phyloP scores from a whole-genome alignment of 2,113 vertebrate genomes.

The Zosterops japonicus region DNA sequence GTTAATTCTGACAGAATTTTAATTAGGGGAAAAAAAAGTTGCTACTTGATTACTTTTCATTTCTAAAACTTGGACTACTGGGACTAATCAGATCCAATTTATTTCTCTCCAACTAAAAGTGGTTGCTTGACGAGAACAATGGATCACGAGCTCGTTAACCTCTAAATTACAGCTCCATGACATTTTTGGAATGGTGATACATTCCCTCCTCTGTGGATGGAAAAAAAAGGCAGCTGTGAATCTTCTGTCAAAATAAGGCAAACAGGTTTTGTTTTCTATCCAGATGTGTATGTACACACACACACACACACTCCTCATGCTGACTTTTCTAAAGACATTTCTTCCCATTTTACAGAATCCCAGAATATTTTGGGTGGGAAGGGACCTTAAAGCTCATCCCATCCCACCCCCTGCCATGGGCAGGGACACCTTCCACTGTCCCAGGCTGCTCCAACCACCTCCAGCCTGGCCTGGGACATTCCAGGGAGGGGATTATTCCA shows the following conservation, averaged over 20 bases:
- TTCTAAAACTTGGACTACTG: slow-evolving; percentile 54
- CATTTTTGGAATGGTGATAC: slow-evolving; percentile 13
- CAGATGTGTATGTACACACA: rapidly evolving
- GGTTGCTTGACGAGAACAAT: slow-evolving; percentile 38
- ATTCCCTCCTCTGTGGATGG: background rate
- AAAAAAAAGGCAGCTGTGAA: background rate
- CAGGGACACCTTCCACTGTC: background rate
- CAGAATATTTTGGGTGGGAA: background rate
- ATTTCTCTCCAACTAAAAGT: slow-evolving; percentile 17
- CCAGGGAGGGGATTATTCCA: background rate
- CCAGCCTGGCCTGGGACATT: background rate
- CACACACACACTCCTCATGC: rapidly evolving
- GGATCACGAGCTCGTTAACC: slow-evolving; percentile 35
- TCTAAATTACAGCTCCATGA: slow-evolving; percentile 24
- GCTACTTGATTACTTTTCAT: slow-evolving; percentile 61
- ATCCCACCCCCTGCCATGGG: background rate
- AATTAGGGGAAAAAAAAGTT: slow-evolving; percentile 49
- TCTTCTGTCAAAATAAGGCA: background rate
- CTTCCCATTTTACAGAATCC: background rate
- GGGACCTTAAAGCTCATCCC: background rate
- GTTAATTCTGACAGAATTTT: slow-evolving; percentile 37
- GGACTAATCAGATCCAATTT: slow-evolving; percentile 49
- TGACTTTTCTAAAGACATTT: background rate
- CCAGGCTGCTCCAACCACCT: background rate
- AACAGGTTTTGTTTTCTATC: background rate